Conservation (phyloP, 64 coral and sea anemone genomes). For the Acropora yongei region DNA sequence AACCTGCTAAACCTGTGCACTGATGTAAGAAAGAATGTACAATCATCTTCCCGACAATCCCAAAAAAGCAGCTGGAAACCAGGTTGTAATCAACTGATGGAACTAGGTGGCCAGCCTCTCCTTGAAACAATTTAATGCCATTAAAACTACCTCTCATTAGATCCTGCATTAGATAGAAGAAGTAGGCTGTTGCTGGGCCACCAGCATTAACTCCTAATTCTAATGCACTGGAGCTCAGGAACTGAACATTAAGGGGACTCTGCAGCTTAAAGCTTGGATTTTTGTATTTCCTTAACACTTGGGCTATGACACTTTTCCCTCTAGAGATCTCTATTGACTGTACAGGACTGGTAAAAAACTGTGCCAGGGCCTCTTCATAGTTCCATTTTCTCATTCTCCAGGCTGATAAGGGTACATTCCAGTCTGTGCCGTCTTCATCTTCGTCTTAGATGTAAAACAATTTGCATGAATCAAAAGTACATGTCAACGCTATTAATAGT, state of each 20-base stretch:
- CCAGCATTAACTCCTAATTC: conserved; percentile 34
- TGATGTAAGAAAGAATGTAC: conserved; percentile 34
- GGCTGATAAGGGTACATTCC: not conserved
- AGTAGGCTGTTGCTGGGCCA: conserved; percentile 21
- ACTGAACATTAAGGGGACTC: conserved; percentile 35
- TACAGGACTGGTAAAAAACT: not conserved
- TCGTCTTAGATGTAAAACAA: not conserved
- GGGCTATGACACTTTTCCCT: conserved; percentile 9
- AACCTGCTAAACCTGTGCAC: conserved; percentile 49
- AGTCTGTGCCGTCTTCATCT: not conserved
- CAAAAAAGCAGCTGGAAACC: conserved; percentile 31
- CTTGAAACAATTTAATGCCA: conserved; percentile 52
- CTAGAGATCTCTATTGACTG: conserved; percentile 5
- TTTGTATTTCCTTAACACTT: conserved; percentile 46
- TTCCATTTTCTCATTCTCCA: conserved; percentile 1
- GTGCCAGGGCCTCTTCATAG: not conserved
- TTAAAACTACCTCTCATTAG: conserved; percentile 33
- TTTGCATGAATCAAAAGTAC: not conserved
- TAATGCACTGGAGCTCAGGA: conserved; percentile 10
- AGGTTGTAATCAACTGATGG: conserved; percentile 39
- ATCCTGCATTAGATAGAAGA: conserved; percentile 37
- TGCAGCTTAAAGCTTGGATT: conserved; percentile 33
- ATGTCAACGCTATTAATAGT: conserved; percentile 1
- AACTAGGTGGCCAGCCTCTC: conserved; percentile 36
- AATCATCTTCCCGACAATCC: conserved; percentile 45